Evolutionary conservation across 2,797 vertebrate genomes (phyloP).

Genomic region (Anniella stebbinsi): DNA sequence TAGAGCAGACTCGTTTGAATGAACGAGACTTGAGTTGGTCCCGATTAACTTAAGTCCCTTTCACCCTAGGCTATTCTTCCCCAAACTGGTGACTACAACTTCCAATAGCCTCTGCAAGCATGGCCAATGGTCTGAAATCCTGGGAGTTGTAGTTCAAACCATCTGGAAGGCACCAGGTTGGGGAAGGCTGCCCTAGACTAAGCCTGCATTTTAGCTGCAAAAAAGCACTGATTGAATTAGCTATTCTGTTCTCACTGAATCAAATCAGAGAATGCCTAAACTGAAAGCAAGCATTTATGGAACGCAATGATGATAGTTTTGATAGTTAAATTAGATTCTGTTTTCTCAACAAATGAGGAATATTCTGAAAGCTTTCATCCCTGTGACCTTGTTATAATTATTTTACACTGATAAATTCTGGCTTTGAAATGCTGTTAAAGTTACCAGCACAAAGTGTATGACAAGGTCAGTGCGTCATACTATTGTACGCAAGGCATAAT

Average conservation of each 20-base stretch:
- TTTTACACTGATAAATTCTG: not conserved
- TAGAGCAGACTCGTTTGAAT: no score
- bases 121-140: not conserved
- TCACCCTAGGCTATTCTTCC: no score
- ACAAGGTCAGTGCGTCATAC: not conserved
- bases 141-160: no score
- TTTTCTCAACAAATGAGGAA: constrained; percentile 19
- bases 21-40: no score
- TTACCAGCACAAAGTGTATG: constrained; percentile 12
- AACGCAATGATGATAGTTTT: constrained; percentile 51
- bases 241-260: not conserved
- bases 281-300: not conserved
- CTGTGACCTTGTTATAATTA: constrained; percentile 15
- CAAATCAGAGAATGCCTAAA: not conserved
- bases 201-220: not conserved
- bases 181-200: not conserved
- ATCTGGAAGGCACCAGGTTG: not conserved
- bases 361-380: constrained; percentile 5
- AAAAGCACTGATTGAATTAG: not conserved
- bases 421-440: not conserved
- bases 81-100: not conserved
- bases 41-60: no score
- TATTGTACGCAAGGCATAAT: not conserved
- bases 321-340: constrained; percentile 36
- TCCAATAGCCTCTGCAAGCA: not conserved